Conservation (phyloP, 2,888 invertebrate genomes). For the Hemistola chrysoprasaria region DNA sequence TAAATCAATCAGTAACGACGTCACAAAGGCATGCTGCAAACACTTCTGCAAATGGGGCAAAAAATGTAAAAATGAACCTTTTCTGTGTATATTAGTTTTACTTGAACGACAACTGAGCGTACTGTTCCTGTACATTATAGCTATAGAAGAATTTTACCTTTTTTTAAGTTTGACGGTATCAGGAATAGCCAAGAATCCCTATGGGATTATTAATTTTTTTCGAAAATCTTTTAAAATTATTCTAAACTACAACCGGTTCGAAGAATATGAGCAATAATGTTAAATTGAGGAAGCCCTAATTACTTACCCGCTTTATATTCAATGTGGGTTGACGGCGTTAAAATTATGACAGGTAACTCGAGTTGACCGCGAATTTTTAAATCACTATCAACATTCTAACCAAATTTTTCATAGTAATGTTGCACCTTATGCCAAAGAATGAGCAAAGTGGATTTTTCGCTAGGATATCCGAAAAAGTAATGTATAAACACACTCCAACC, state of each 20-base stretch:
- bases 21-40: conserved; percentile 44
- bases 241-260: conserved; percentile 41
- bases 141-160: too few relatives aligned
- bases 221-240: too few relatives aligned
- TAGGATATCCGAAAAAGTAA: too few relatives aligned
- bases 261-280: conserved; percentile 50
- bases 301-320: conserved; percentile 48
- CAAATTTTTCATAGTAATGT: too few relatives aligned
- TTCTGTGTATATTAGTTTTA: too few relatives aligned
- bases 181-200: too few relatives aligned
- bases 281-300: conserved; percentile 63
- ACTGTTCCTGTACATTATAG: conserved; percentile 31
- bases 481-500: too few relatives aligned
- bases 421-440: too few relatives aligned
- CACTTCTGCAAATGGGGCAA: conserved; percentile 36
- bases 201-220: too few relatives aligned
- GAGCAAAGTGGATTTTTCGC: too few relatives aligned
- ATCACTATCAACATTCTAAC: too few relatives aligned
- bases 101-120: conserved; percentile 58
- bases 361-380: conserved; percentile 7
- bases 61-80: conserved; percentile 41
- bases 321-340: conserved; percentile 32
- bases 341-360: conserved; percentile 24
- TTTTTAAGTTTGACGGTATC: too few relatives aligned
- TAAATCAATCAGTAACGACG: conserved; percentile 40